Evolutionary conservation across 2,797 vertebrate species (phyloP).

Genomic region (Eurystomus glaucurus): DNA sequence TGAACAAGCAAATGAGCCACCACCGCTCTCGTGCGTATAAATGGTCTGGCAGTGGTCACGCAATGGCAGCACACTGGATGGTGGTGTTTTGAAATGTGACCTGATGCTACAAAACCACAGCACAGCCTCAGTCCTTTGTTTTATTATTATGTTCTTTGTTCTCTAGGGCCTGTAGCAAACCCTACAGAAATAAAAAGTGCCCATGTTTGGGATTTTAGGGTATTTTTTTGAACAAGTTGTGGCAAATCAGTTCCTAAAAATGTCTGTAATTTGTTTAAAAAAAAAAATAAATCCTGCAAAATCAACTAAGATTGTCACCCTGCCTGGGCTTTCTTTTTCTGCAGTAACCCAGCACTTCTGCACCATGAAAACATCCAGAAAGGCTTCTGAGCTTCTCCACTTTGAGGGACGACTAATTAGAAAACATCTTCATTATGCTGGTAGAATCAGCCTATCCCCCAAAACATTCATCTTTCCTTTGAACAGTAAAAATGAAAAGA

Average conservation of each 20-base stretch:
- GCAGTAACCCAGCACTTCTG: neutral
- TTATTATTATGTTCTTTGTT: neutral
- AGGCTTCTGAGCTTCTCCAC: neutral
- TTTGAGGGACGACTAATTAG: neutral
- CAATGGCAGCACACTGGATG: neutral
- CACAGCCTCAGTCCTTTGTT: neutral
- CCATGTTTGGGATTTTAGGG: neutral
- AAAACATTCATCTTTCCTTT: neutral
- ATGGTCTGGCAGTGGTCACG: neutral
- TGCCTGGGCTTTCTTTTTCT: neutral
- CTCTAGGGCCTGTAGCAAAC: neutral
- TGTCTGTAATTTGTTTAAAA: neutral
- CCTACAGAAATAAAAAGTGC: neutral
- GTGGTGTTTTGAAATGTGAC: neutral
- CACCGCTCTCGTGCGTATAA: fast-evolving
- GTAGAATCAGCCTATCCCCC: neutral
- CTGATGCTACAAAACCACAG: constrained; percentile 8
- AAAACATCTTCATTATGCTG: neutral
- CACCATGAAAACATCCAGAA: neutral
- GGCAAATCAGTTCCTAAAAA: constrained; percentile 8
- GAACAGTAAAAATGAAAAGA: neutral
- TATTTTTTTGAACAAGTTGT: neutral
- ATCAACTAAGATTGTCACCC: neutral
- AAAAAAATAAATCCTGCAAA: neutral
- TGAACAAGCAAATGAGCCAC: neutral